These are phyloP conservation scores for Eublepharis macularius DNA, from an alignment of 2,113 vertebrate genomes.

Conservation along the genomic window DNA sequence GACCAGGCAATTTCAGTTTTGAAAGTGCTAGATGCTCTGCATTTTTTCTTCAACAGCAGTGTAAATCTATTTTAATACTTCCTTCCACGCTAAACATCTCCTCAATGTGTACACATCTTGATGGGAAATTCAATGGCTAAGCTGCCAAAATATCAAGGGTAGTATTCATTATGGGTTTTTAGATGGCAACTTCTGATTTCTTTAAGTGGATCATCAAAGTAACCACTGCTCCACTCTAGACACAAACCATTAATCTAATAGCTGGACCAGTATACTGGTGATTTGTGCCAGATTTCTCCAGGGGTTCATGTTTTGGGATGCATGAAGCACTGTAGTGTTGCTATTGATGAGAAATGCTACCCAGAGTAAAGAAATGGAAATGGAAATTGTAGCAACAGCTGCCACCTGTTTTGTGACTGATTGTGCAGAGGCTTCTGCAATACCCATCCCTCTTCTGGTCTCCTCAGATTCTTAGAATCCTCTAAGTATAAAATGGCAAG, in stretches of 20 bases:
- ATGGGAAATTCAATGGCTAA: slow-evolving; percentile 7
- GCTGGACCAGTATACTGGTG: slow-evolving; percentile 12
- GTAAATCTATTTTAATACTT: slow-evolving; percentile 48
- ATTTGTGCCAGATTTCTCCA: slow-evolving; percentile 56
- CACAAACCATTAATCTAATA: slow-evolving; percentile 36
- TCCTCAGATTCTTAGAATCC: background rate
- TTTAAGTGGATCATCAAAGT: slow-evolving; percentile 41
- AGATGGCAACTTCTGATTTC: slow-evolving; percentile 24
- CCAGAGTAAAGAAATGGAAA: slow-evolving; percentile 31
- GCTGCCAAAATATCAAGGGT: slow-evolving; percentile 25
- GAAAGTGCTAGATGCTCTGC: slow-evolving; percentile 25
- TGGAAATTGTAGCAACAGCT: slow-evolving; percentile 45
- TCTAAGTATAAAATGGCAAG: background rate
- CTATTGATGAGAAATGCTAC: slow-evolving; percentile 48
- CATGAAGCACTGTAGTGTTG: slow-evolving; percentile 20
- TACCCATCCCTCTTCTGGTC: slow-evolving; percentile 13
- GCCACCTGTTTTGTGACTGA: slow-evolving; percentile 32
- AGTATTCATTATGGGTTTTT: slow-evolving; percentile 53
- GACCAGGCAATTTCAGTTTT: slow-evolving; percentile 38
- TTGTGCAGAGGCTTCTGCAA: background rate
- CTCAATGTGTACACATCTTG: slow-evolving; percentile 41
- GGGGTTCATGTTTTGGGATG: slow-evolving; percentile 45
- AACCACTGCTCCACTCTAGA: slow-evolving; percentile 34
- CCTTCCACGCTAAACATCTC: slow-evolving; percentile 38
- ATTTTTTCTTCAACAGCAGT: slow-evolving; percentile 48